phyloP scores from a whole-genome alignment of 2,113 vertebrate genomes.

The Brienomyrus longianalis region DNA sequence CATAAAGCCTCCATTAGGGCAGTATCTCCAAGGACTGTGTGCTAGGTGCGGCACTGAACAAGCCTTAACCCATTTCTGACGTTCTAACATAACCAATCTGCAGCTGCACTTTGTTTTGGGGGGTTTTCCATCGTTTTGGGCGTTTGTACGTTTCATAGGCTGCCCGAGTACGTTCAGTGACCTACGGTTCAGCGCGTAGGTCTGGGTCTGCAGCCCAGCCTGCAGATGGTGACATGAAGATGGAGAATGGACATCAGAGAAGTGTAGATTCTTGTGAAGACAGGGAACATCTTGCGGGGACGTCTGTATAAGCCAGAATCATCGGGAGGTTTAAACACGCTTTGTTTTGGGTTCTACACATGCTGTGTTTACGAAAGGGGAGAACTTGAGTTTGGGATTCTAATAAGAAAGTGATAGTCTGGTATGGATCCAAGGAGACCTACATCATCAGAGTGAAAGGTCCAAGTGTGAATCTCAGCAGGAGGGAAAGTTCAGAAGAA shows the following conservation, averaged over 20 bases:
- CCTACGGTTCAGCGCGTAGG: neutral
- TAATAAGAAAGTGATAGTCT: neutral
- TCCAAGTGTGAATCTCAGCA: neutral
- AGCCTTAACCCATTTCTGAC: neutral
- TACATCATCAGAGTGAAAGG: neutral
- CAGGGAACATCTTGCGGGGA: neutral
- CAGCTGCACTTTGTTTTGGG: neutral
- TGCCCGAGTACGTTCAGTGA: neutral
- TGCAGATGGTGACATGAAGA: neutral
- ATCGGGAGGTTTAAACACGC: neutral
- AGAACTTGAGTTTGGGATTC: neutral
- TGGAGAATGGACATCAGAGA: neutral
- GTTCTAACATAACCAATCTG: neutral
- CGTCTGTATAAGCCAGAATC: neutral
- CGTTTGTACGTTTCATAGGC: neutral
- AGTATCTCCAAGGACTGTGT: neutral
- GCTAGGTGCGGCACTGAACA: neutral
- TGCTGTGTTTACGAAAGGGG: neutral
- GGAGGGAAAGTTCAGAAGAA: neutral
- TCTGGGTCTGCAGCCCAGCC: neutral
- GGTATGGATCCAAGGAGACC: neutral
- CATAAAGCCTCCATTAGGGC: neutral
- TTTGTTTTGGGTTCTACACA: neutral
- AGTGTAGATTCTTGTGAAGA: neutral
- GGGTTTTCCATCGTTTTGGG: neutral